A percentile compares a stretch with the other conserved stretches of the same genome.
phyloP scores from a whole-genome alignment of 1,140 invertebrate species.

The Drosophila ananassae region DNA sequence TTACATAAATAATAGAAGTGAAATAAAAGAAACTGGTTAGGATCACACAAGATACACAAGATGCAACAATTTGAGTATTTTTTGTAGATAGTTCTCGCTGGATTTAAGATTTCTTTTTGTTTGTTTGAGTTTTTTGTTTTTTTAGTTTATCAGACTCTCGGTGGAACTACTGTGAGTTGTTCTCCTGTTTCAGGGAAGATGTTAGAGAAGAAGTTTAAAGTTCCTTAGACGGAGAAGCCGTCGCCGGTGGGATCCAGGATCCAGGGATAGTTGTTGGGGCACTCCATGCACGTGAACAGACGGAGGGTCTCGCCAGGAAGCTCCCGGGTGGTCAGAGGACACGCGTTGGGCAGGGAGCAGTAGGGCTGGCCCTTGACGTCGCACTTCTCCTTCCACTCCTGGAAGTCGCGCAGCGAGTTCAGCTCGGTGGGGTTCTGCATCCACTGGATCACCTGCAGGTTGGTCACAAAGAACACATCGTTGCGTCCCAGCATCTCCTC shows the following conservation, averaged over 20 bases:
- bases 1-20: constrained; percentile 48
- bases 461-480: constrained; percentile 97
- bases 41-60: constrained; percentile 38
- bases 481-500: constrained; percentile 95
- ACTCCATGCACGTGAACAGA: constrained; percentile 97
- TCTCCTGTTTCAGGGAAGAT: constrained; percentile 60
- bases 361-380: constrained; percentile 96
- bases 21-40: constrained; percentile 20
- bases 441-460: constrained; percentile 98
- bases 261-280: constrained; percentile 98
- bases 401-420: constrained; percentile 93
- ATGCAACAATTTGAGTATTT: constrained; percentile 53
- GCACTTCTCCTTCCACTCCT: constrained; percentile 98
- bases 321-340: constrained; percentile 94
- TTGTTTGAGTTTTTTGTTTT: constrained; percentile 42
- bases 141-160: constrained; percentile 84
- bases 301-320: constrained; percentile 95
- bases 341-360: constrained; percentile 96
- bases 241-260: constrained; percentile 97
- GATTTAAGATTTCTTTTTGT: constrained; percentile 12
- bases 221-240: constrained; percentile 91
- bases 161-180: constrained; percentile 82
- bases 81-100: constrained; percentile 38
- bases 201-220: constrained; percentile 30
- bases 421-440: constrained; percentile 98